phyloP scores from a whole-genome alignment of 2,113 vertebrate genomes.

The Phoenicopterus ruber region DNA sequence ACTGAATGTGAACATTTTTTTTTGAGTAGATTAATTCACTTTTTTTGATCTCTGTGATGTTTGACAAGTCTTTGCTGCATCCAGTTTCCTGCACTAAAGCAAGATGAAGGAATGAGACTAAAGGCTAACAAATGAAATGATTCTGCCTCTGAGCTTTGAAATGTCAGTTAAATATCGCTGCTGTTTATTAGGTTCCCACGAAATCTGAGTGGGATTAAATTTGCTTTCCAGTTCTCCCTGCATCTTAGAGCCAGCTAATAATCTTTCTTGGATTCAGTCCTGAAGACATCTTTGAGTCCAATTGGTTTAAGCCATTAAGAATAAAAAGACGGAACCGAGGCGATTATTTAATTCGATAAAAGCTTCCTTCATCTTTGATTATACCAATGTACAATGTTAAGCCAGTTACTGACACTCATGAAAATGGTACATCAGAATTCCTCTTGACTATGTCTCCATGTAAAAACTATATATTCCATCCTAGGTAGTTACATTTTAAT shows the following conservation, averaged over 20 bases:
- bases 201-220: constrained; percentile 36
- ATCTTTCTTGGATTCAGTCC: neutral
- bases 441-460: neutral
- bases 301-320: neutral
- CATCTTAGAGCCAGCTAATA: neutral
- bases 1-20: neutral
- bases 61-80: neutral
- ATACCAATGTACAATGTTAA: neutral
- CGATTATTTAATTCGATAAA: neutral
- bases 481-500: neutral
- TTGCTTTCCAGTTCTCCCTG: neutral
- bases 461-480: neutral
- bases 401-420: neutral
- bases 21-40: neutral
- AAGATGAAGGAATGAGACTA: neutral
- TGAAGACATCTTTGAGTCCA: neutral
- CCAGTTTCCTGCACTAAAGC: neutral
- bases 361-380: neutral
- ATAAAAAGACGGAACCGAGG: neutral
- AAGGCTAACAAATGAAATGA: neutral
- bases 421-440: neutral
- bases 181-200: constrained; percentile 11
- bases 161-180: constrained; percentile 39
- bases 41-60: neutral
- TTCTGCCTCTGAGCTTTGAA: constrained; percentile 33